Conservation (phyloP, 2,797 vertebrate genomes). For the Ambastaia sidthimunki region DNA sequence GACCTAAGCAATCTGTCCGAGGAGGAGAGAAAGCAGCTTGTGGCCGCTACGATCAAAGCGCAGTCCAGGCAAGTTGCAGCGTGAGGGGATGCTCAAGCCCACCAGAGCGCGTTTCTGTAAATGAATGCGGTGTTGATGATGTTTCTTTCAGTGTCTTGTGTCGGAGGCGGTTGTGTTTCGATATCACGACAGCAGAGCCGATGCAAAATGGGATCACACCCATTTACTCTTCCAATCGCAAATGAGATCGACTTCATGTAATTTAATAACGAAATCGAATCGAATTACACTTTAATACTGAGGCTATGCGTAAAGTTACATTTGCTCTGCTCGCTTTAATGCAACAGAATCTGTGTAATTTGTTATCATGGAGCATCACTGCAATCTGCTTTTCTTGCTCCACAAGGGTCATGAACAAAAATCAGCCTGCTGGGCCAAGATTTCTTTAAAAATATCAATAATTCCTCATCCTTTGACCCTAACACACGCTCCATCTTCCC, state of each 20-base stretch:
- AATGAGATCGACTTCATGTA: constrained; percentile 11
- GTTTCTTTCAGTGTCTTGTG: constrained; percentile 19
- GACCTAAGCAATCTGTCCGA: constrained; percentile 89
- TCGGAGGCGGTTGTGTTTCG: constrained; percentile 51
- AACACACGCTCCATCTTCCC: constrained; percentile 28
- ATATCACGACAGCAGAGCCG: constrained; percentile 54
- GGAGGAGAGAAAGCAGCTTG: constrained; percentile 88
- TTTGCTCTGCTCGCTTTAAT: too few relatives aligned
- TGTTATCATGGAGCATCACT: too few relatives aligned
- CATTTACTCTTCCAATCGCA: constrained; percentile 56
- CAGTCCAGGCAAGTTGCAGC: constrained; percentile 86
- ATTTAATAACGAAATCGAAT: too few relatives aligned
- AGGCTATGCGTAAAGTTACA: too few relatives aligned
- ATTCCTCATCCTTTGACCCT: not conserved
- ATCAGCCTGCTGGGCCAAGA: constrained; percentile 71
- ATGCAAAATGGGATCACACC: constrained; percentile 65
- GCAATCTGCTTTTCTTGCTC: too few relatives aligned
- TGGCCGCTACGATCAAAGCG: constrained; percentile 92
- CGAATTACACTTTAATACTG: too few relatives aligned
- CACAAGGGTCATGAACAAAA: constrained; percentile 54
- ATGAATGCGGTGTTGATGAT: constrained; percentile 8
- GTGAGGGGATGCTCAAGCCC: constrained; percentile 74
- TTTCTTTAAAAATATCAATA: not conserved
- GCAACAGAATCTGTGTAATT: too few relatives aligned
- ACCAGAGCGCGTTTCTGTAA: constrained; percentile 64